A percentile compares a stretch with the other conserved stretches of the same genome.
Conservation (phyloP, 2,888 invertebrate species). For the Drosophila paramelanica region DNA sequence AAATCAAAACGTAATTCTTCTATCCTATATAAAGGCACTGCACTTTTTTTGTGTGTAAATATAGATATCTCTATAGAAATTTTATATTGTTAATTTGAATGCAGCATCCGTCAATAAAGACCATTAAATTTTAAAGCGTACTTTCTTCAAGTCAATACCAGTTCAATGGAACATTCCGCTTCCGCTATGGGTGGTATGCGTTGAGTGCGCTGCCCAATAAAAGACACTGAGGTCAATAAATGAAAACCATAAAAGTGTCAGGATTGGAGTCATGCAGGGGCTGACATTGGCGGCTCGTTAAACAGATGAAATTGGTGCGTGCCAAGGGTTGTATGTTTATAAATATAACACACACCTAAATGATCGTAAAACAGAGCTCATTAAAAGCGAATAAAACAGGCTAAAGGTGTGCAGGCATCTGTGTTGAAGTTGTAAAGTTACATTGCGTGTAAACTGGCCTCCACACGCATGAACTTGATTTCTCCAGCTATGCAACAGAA, state of each 20-base stretch:
- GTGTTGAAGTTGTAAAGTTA: neutral
- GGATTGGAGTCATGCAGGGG: slow-evolving; percentile 36
- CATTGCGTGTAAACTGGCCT: slow-evolving; percentile 31
- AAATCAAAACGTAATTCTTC: neutral
- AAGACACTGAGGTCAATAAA: slow-evolving; percentile 49
- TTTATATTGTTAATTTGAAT: slow-evolving; percentile 19
- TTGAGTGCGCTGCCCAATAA: slow-evolving; percentile 36
- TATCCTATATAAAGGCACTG: neutral
- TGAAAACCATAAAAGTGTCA: slow-evolving; percentile 60
- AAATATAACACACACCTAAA: slow-evolving; percentile 59
- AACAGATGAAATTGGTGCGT: slow-evolving; percentile 59
- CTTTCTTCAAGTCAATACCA: slow-evolving; percentile 19
- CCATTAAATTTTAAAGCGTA: slow-evolving; percentile 37
- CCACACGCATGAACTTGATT: slow-evolving; percentile 53
- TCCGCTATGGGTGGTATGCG: slow-evolving; percentile 65
- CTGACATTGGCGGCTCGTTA: slow-evolving; percentile 70
- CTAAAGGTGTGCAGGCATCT: slow-evolving; percentile 32
- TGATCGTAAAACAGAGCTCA: slow-evolving; percentile 63
- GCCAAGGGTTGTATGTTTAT: slow-evolving; percentile 68
- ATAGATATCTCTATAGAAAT: neutral
- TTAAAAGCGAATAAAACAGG: slow-evolving; percentile 61
- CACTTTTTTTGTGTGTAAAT: neutral
- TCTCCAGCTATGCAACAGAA: slow-evolving; percentile 10
- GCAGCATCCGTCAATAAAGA: slow-evolving; percentile 46
- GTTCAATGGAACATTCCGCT: slow-evolving; percentile 21